phyloP scores from a whole-genome alignment of 2,113 vertebrate genomes.

The Collichthys lucidus region DNA sequence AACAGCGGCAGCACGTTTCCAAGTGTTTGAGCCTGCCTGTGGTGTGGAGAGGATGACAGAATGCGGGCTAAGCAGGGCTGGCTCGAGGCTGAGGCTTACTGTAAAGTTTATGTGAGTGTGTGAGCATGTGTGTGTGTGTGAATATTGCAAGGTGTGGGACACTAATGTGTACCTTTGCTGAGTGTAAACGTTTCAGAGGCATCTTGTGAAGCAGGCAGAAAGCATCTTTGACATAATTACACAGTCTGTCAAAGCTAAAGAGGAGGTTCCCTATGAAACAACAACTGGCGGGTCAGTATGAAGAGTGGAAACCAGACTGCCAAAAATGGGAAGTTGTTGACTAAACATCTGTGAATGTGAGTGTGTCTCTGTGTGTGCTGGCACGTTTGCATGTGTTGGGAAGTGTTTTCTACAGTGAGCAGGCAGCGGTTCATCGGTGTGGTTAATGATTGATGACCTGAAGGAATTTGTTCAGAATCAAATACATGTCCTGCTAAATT shows the following conservation, averaged over 20 bases:
- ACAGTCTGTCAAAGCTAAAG: constrained; percentile 63
- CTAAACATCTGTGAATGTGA: constrained; percentile 62
- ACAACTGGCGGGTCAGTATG: constrained; percentile 53
- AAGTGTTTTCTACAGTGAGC: constrained; percentile 27
- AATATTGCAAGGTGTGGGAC: constrained; percentile 59
- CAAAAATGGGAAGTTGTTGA: constrained; percentile 67
- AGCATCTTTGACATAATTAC: constrained; percentile 71
- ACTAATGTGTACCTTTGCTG: constrained; percentile 67
- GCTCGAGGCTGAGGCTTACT: constrained; percentile 48
- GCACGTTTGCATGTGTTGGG: constrained; percentile 4
- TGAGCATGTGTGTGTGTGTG: constrained; percentile 24
- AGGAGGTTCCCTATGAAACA: constrained; percentile 59
- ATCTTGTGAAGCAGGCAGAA: constrained; percentile 63
- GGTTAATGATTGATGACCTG: constrained; percentile 20
- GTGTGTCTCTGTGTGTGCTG: constrained; percentile 26
- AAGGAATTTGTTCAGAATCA: constrained; percentile 9
- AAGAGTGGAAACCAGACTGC: constrained; percentile 66
- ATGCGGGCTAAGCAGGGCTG: constrained; percentile 40
- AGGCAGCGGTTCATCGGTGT: constrained; percentile 2
- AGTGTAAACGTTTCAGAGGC: constrained; percentile 67
- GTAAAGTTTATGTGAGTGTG: constrained; percentile 36
- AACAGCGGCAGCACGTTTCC: constrained; percentile 39
- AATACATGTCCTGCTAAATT: background rate
- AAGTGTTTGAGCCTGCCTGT: constrained; percentile 47
- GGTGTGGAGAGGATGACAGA: constrained; percentile 50